A percentile compares a stretch with the other conserved stretches of the same genome.
These are phyloP conservation scores for Cantharis rufa DNA, from an alignment of 2,888 invertebrate genomes.

Conservation along the genomic window DNA sequence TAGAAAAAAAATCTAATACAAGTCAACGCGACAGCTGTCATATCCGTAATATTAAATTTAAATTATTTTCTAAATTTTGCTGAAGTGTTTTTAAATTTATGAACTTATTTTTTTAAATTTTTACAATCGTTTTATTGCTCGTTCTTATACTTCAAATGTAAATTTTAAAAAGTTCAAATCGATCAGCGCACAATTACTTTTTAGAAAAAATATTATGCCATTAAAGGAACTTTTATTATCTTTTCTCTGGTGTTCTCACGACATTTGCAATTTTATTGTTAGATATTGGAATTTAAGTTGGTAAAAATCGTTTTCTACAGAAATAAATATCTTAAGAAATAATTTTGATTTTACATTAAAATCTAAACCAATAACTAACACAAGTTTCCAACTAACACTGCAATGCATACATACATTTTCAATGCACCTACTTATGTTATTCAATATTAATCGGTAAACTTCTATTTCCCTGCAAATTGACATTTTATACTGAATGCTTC, in stretches of 20 bases:
- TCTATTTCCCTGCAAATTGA: no score
- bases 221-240: constrained; percentile 23
- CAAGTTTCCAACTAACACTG: not conserved
- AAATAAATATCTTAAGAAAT: not conserved
- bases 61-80: constrained; percentile 27
- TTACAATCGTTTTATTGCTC: constrained; percentile 20
- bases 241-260: constrained; percentile 2
- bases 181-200: constrained; percentile 25
- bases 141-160: constrained; percentile 23
- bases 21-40: constrained; percentile 29
- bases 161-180: constrained; percentile 19
- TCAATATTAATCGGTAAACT: no score
- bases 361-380: not conserved
- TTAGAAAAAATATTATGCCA: constrained; percentile 24
- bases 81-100: constrained; percentile 26
- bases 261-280: constrained; percentile 23
- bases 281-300: constrained; percentile 13
- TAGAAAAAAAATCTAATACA: constrained; percentile 20
- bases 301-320: not conserved
- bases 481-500: not conserved
- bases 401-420: not conserved
- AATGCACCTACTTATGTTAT: not conserved
- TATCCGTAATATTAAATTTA: constrained; percentile 28
- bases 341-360: not conserved
- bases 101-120: constrained; percentile 26